Conservation (phyloP, 1,140 invertebrate genomes). For the Drosophila pallidifrons region DNA sequence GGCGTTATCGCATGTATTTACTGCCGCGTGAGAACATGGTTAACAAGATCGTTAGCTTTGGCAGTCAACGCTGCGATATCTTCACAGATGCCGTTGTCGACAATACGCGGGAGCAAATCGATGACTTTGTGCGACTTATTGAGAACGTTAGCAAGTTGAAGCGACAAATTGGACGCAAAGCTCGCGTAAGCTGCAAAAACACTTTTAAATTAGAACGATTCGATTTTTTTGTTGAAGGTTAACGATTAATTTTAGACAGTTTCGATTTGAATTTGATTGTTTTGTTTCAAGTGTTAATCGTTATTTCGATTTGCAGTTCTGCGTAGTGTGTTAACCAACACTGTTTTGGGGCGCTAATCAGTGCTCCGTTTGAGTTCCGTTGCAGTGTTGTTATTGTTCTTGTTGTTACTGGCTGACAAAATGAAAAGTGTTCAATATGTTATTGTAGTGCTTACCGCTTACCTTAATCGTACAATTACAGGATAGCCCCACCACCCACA, state of each 20-base stretch:
- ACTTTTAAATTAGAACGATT: slow-evolving; percentile 15
- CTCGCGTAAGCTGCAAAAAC: slow-evolving; percentile 69
- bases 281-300: slow-evolving; percentile 30
- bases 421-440: slow-evolving; percentile 13
- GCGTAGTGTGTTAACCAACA: slow-evolving; percentile 27
- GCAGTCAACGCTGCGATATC: slow-evolving; percentile 91
- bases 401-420: slow-evolving; percentile 8
- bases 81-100: slow-evolving; percentile 88
- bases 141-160: slow-evolving; percentile 96
- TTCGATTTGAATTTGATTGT: slow-evolving; percentile 14
- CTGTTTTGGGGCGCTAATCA: not conserved
- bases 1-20: slow-evolving; percentile 96
- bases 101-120: slow-evolving; percentile 89
- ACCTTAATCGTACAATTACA: slow-evolving; percentile 76
- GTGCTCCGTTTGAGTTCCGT: slow-evolving; percentile 18
- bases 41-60: slow-evolving; percentile 89
- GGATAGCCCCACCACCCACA: slow-evolving; percentile 86
- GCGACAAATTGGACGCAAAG: slow-evolving; percentile 86
- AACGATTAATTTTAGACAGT: not conserved
- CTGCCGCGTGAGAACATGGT: slow-evolving; percentile 91
- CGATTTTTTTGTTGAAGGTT: slow-evolving; percentile 2
- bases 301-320: slow-evolving; percentile 40
- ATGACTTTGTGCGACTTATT: slow-evolving; percentile 94
- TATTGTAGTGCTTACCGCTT: slow-evolving; percentile 51
- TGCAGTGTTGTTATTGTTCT: slow-evolving; percentile 1